Base-by-base conservation (phyloP, 2,888 invertebrate species). In the Platerodrilus igneus region DNA sequence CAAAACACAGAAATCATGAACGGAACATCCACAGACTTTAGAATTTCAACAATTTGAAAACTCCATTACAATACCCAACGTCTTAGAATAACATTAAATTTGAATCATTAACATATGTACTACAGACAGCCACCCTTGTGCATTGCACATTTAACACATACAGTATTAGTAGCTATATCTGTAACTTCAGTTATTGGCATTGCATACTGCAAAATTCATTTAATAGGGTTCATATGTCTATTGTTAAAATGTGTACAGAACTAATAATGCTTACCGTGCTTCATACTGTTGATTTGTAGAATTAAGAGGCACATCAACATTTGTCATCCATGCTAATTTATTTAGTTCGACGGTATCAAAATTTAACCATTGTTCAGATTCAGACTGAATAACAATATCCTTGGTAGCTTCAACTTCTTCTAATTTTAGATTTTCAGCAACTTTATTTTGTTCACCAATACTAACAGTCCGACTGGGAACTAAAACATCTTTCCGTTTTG, bases 291-390 rank as follows among this genome's bases (percentile, higher is more conserved):
- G 72, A 1, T 74, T 65, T 29, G 75, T 74, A 0, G 73, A 60
- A 6, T 65, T 53, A 47, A 69, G 68, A 1, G 79, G 72, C n/a
- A 80, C 66, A 41, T 81, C 77, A n/a, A 74, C 63, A 31, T 75
- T 67, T 61, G 83, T 81, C 76, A 90, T 88, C 94, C 95, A 95
- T 56, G 84, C 81, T 10, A 94, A 64, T 65, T 95, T 95, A 50
- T 88, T 86, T 47, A 77, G 76, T 67, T 95, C 95, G 25, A 92
- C 63, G n/a, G 78, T 73, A 64, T 89, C 79, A 77, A 94, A 94
- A 62, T 93, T 78, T 1, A 91, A 62, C 88, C 90, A 93, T 29
- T 81, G 78, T 42, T 79, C 76, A 0, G 80, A 65, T 45, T 78
- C 70, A 13, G 81, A 76, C 50, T 76, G 72, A 9, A 74, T 70